Conservation (phyloP, 2,797 vertebrate genomes). For the Hoplostethus atlanticus region DNA sequence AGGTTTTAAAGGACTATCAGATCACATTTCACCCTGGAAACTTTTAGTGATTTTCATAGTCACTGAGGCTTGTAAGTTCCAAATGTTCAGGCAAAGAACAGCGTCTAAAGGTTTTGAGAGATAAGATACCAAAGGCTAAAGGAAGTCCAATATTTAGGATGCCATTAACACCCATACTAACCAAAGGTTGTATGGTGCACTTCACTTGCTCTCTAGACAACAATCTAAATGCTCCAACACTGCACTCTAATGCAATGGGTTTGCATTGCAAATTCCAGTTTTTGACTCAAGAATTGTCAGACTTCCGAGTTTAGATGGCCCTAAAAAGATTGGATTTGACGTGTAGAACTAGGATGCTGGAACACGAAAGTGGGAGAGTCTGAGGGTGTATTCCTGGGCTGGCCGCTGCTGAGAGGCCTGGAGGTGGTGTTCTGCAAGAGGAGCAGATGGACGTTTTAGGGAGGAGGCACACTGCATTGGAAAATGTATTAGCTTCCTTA, state of each 20-base stretch:
- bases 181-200: conserved; percentile 77
- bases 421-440: conserved; percentile 62
- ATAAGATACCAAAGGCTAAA: conserved; percentile 80
- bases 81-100: conserved; percentile 57
- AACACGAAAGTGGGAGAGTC: conserved; percentile 53
- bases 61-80: conserved; percentile 65
- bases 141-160: conserved; percentile 67
- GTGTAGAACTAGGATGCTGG: conserved; percentile 55
- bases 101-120: conserved; percentile 49
- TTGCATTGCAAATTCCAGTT: conserved; percentile 53
- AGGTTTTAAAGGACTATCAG: conserved; percentile 68
- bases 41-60: conserved; percentile 57
- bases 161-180: conserved; percentile 76
- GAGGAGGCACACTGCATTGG: conserved; percentile 82
- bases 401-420: conserved; percentile 62
- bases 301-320: conserved; percentile 52
- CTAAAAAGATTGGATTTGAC: conserved; percentile 49
- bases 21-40: conserved; percentile 66
- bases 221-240: conserved; percentile 63
- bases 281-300: conserved; percentile 56
- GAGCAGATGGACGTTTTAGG: conserved; percentile 67
- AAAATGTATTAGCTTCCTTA: conserved; percentile 85
- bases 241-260: conserved; percentile 64
- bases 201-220: conserved; percentile 55
- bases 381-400: conserved; percentile 54